Conservation (phyloP, 2,113 vertebrate species). For the Salminus brasiliensis region DNA sequence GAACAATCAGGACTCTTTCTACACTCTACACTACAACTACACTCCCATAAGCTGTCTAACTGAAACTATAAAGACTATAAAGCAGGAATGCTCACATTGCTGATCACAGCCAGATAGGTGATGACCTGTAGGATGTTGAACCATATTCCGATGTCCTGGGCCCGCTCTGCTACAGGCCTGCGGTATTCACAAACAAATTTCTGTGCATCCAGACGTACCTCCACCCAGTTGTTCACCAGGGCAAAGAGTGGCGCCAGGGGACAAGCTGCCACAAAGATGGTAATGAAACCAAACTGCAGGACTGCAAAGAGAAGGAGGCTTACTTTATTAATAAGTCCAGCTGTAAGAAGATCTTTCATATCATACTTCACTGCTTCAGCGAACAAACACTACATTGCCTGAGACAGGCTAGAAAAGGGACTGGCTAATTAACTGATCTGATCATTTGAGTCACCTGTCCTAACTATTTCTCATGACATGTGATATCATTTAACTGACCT, state of each 20-base stretch:
- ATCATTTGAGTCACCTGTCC: background rate
- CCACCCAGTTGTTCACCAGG: slow-evolving; percentile 79
- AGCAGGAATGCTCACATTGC: slow-evolving; percentile 70
- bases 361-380: background rate
- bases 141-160: slow-evolving; percentile 80
- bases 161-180: slow-evolving; percentile 72
- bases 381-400: background rate
- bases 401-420: background rate
- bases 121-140: slow-evolving; percentile 77
- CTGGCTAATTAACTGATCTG: too few relatives aligned
- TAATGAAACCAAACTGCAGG: slow-evolving; percentile 82
- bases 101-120: slow-evolving; percentile 73
- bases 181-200: slow-evolving; percentile 79
- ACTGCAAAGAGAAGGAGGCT: slow-evolving; percentile 57
- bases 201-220: slow-evolving; percentile 77
- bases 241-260: slow-evolving; percentile 77
- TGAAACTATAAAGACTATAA: background rate
- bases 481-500: background rate
- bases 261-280: slow-evolving; percentile 80
- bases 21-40: background rate
- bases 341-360: background rate
- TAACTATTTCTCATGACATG: background rate
- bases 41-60: too few relatives aligned
- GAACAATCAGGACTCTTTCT: background rate
- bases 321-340: background rate